Percentiles rank a stretch among this genome's conserved stretches.
Conservation (phyloP, 2,888 invertebrate species). For the Augochlorella aurata region DNA sequence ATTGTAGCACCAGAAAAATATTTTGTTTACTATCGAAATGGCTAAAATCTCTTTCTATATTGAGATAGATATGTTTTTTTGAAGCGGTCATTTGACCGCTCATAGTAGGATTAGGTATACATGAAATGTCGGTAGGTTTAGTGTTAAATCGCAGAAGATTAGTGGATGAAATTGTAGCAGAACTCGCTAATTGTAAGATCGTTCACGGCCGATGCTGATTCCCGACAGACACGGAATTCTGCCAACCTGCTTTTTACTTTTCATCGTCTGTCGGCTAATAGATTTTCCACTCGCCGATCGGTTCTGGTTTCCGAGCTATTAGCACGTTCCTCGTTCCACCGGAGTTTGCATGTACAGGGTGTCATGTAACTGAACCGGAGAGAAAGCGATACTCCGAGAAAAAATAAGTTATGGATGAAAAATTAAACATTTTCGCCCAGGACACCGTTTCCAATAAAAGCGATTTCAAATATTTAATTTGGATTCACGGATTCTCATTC, state of each 20-base stretch:
- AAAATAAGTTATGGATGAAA: neutral
- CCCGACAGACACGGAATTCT: slow-evolving; percentile 1
- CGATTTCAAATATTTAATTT: neutral
- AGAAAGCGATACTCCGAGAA: neutral
- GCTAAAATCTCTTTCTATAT: too few relatives aligned
- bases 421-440: neutral
- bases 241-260: slow-evolving; percentile 4
- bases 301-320: slow-evolving; percentile 2
- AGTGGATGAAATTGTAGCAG: neutral
- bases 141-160: neutral
- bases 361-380: neutral
- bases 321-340: neutral
- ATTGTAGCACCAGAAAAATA: too few relatives aligned
- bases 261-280: slow-evolving; percentile 9
- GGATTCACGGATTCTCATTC: too few relatives aligned
- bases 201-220: neutral
- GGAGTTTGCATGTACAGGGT: neutral
- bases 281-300: slow-evolving; percentile 6
- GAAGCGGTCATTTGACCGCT: too few relatives aligned
- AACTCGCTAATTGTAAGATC: neutral
- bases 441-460: neutral
- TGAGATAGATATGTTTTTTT: too few relatives aligned
- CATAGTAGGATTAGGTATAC: too few relatives aligned
- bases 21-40: too few relatives aligned
- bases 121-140: too few relatives aligned